These are phyloP conservation scores for Alca torda DNA, from an alignment of 2,797 vertebrate species.

Conservation along the genomic window DNA sequence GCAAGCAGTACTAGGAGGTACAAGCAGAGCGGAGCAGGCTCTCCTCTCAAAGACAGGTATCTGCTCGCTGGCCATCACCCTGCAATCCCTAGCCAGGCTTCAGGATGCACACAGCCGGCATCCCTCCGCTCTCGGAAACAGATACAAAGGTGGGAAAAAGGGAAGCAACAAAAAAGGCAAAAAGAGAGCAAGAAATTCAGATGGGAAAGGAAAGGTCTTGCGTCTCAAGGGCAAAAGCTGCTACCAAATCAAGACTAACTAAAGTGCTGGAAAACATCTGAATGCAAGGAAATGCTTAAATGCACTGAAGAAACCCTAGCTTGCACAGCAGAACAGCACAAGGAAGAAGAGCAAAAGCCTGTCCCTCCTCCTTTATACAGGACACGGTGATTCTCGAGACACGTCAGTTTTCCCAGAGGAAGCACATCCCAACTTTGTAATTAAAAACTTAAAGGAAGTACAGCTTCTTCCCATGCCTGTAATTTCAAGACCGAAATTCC, in stretches of 20 bases:
- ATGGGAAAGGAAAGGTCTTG: background rate
- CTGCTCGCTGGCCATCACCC: accelerated
- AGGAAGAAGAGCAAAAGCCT: background rate
- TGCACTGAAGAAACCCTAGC: background rate
- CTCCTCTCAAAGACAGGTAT: accelerated
- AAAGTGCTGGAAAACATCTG: accelerated
- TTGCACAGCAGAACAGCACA: accelerated
- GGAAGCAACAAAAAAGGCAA: background rate
- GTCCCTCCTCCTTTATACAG: background rate
- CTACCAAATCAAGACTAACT: background rate
- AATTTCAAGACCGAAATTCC: background rate
- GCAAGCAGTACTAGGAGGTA: background rate
- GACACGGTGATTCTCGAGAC: background rate
- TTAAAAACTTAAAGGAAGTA: background rate
- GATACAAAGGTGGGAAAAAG: background rate
- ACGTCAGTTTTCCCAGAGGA: background rate
- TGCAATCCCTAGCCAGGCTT: background rate
- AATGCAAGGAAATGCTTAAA: background rate
- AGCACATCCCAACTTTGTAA: background rate
- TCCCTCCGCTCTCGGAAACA: background rate
- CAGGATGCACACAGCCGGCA: accelerated
- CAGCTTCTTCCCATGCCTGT: background rate
- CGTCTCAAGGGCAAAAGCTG: background rate
- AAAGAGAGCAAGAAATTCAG: background rate
- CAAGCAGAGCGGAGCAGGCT: background rate